These are phyloP conservation scores for Oxyura jamaicensis DNA, from an alignment of 2,113 vertebrate species.

Conservation along the genomic window DNA sequence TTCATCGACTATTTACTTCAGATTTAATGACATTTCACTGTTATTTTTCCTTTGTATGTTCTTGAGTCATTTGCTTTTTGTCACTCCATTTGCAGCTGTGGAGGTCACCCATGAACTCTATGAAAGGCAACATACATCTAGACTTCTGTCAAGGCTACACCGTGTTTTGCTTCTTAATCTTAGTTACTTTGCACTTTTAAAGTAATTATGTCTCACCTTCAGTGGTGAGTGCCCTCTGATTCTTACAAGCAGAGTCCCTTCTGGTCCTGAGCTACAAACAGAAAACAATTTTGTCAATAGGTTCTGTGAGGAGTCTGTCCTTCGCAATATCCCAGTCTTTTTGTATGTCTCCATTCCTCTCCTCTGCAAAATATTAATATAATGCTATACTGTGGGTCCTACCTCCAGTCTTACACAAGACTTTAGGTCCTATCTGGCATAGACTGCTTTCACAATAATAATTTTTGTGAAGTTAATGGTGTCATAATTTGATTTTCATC, in stretches of 20 bases:
- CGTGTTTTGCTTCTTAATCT: neutral
- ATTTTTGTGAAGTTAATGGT: neutral
- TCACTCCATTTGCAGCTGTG: neutral
- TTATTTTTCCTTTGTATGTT: conserved; percentile 13
- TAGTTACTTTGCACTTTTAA: neutral
- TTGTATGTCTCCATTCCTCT: neutral
- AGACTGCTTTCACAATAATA: neutral
- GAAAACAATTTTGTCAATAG: neutral
- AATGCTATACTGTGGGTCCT: neutral
- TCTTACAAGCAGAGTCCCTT: neutral
- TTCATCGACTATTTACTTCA: conserved; percentile 35
- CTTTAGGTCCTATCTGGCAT: neutral
- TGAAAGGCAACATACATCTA: neutral
- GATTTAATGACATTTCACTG: neutral
- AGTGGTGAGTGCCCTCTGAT: neutral
- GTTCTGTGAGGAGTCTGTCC: neutral
- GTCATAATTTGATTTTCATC: neutral
- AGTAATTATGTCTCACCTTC: neutral
- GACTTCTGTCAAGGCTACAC: neutral
- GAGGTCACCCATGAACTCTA: neutral
- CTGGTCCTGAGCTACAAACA: neutral
- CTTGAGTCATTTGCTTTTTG: neutral
- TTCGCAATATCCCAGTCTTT: neutral
- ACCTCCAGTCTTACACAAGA: neutral
- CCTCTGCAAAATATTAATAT: neutral